Percentiles rank a stretch among this genome's conserved stretches.
These are phyloP conservation scores for Falcaria lacertinaria DNA, from an alignment of 2,888 invertebrate genomes.

Conservation along the genomic window DNA sequence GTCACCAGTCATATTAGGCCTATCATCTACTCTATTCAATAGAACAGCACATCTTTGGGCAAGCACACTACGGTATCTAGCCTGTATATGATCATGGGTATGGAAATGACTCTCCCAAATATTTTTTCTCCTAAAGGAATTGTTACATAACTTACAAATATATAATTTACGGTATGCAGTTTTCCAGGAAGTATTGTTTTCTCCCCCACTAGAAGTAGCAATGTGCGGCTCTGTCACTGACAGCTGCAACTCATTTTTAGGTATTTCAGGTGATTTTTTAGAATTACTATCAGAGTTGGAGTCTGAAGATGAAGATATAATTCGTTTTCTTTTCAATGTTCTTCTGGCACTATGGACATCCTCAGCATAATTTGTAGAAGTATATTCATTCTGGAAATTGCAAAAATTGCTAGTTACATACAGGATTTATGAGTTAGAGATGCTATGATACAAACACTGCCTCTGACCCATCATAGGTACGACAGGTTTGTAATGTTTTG, in stretches of 20 bases:
- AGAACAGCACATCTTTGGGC: slow-evolving; percentile 36
- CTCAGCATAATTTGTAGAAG: not conserved
- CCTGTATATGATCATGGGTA: slow-evolving; percentile 24
- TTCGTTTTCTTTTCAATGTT: slow-evolving; percentile 4
- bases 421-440: too few species aligned
- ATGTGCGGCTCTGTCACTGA: not conserved
- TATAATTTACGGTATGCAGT: slow-evolving; percentile 11
- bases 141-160: slow-evolving; percentile 17
- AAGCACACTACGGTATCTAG: slow-evolving; percentile 29
- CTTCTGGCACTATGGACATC: not conserved
- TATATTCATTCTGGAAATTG: not conserved
- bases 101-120: slow-evolving; percentile 21
- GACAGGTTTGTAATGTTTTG: too few species aligned
- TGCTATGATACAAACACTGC: too few species aligned
- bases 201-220: not conserved
- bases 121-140: slow-evolving; percentile 14
- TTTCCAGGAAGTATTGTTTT: slow-evolving; percentile 6
- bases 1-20: slow-evolving; percentile 44
- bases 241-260: not conserved
- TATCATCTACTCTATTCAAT: slow-evolving; percentile 42
- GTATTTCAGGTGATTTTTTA: not conserved
- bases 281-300: slow-evolving; percentile 1
- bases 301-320: slow-evolving; percentile 6
- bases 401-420: not conserved
- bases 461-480: too few species aligned